Evolutionary conservation across 2,113 vertebrate species (phyloP), one percentile per base, ranked within the genome.

Genomic region (Nothobranchius kuhntae): DNA sequence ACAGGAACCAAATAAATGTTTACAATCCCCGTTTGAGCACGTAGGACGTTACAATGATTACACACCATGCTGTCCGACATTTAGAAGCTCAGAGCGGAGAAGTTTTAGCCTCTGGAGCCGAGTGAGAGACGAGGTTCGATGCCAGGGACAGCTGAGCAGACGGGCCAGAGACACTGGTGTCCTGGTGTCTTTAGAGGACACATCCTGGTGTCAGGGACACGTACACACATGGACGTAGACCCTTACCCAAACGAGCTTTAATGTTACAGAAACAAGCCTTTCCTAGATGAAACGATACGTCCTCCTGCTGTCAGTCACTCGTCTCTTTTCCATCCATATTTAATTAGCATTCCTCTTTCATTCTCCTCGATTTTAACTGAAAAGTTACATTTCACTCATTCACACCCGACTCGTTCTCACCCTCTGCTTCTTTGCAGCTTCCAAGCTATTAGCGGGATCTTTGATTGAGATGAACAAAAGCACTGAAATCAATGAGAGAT

Each of bases 401-500:
- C 77, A 50, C 42, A 79, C 61, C 67, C 60, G 68, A 88, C 77
- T 80, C 45, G 71, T 54, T 83, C 66, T 62, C 68, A 47, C 21
- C 73, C 69, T 73, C 67, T 60, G 55, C 63, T 68, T 75, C 59
- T 68, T 55, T 72, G 62, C 77, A 59, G 60, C 83, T 89, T 79
- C 76, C 71, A 88, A 79, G 83, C 88, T 84, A 93, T 92, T 92
- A 92, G 86, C 48, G n/a, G 83, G 81, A 88, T 91, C 89, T 92
- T 92, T 91, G 86, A 92, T 85, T 74, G 76, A 89, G 90, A 91
- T 89, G 83, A 90, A 81, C 80, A 78, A 72, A 30, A 87, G 78
- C 78, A 66, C 59, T 73, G 76, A 86, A 90, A 91, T 93, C 89
- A 92, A 92, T 91, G 91, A 87, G 84, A 91, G 89, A 88, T 91